Conservation (phyloP, 2,797 vertebrate species). For the Enteromius afrohamiltoni region DNA sequence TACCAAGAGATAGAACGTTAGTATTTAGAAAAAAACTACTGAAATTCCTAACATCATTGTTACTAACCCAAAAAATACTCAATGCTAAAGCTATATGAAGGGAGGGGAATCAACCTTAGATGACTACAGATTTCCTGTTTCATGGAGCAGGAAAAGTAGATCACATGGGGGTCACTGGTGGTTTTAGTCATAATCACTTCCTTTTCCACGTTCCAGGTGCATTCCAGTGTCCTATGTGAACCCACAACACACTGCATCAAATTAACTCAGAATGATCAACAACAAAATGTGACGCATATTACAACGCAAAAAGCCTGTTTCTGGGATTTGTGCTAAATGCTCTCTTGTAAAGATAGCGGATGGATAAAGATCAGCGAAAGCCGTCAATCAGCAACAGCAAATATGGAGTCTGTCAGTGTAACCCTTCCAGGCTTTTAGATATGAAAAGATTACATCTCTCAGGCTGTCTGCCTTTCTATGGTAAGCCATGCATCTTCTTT, state of each 20-base stretch:
- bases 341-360: neutral
- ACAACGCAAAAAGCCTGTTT: neutral
- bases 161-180: conserved; percentile 43
- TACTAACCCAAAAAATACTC: neutral
- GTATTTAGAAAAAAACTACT: neutral
- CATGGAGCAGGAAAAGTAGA: conserved; percentile 25
- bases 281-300: neutral
- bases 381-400: conserved; percentile 23
- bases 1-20: conserved; percentile 65
- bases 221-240: conserved; percentile 36
- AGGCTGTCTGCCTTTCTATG: conserved; percentile 52
- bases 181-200: conserved; percentile 53
- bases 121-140: conserved; percentile 34
- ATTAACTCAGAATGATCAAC: neutral
- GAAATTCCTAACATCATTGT: neutral
- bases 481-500: conserved; percentile 69
- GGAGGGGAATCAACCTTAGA: neutral
- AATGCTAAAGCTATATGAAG: neutral
- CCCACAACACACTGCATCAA: neutral
- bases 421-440: conserved; percentile 63
- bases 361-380: conserved; percentile 34
- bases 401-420: conserved; percentile 61
- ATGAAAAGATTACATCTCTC: conserved; percentile 69
- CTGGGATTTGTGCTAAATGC: neutral
- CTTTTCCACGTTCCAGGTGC: conserved; percentile 47